Evolutionary conservation across 2,888 invertebrate genomes (phyloP).

Genomic region (Gibbula magus): DNA sequence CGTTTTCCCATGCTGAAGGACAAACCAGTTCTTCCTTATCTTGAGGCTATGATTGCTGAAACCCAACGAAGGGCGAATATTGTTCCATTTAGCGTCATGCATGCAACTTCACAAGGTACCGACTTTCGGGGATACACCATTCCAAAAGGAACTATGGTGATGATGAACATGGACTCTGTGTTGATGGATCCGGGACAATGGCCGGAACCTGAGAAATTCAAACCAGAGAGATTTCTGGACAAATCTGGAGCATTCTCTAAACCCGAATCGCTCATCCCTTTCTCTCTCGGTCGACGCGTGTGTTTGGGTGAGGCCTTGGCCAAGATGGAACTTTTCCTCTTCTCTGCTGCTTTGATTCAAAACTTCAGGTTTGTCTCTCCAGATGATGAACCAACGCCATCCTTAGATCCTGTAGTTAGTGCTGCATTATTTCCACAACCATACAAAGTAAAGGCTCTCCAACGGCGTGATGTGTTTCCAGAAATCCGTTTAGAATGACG

Average conservation of each 20-base stretch:
- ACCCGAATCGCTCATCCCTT: background rate
- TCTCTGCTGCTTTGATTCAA: no score
- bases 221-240: conserved; percentile 47
- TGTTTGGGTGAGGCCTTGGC: no score
- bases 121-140: background rate
- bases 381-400: background rate
- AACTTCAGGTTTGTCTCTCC: no score
- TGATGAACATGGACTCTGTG: conserved; percentile 29
- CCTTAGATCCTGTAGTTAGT: no score
- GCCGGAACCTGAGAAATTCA: conserved; percentile 44
- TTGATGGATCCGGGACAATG: conserved; percentile 38
- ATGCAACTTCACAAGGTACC: conserved; percentile 49
- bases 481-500: no score
- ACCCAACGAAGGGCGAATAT: conserved; percentile 45
- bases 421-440: no score
- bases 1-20: conserved; percentile 29
- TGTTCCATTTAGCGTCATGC: conserved; percentile 44
- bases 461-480: no score
- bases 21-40: conserved; percentile 26
- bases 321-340: no score
- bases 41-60: conserved; percentile 24
- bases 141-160: no score
- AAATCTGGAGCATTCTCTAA: background rate
- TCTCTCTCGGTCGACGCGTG: no score
- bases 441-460: no score